Percentiles rank a stretch among this genome's conserved stretches.
Evolutionary conservation across 2,113 vertebrate genomes (phyloP).

Genomic region (Aviceda subcristata): DNA sequence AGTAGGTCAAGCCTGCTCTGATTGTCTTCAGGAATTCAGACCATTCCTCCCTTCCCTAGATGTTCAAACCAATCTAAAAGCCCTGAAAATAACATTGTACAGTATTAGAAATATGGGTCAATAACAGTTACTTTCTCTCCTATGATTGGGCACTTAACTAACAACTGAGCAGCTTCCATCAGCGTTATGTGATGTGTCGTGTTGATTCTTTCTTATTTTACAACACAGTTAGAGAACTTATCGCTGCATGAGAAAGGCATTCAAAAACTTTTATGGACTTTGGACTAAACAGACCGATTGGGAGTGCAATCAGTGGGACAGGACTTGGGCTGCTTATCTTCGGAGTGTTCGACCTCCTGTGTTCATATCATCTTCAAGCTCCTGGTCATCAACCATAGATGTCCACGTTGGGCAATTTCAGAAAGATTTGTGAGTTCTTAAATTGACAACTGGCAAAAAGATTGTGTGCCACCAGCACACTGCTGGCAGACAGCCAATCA

Average conservation of each 20-base stretch:
- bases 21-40: neutral
- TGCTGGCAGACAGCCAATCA: neutral
- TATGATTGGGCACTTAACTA: neutral
- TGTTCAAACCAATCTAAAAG: neutral
- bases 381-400: neutral
- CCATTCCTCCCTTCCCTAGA: neutral
- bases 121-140: neutral
- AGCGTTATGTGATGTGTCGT: neutral
- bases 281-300: accelerated
- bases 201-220: neutral
- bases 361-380: neutral
- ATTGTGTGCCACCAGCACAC: neutral
- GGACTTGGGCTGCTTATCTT: neutral
- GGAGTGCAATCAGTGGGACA: neutral
- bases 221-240: neutral
- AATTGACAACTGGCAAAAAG: neutral
- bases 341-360: neutral
- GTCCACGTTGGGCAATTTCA: neutral
- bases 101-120: accelerated
- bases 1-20: neutral
- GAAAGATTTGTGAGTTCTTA: neutral
- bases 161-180: neutral
- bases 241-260: neutral
- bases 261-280: neutral
- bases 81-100: neutral